Base-by-base conservation (phyloP, 2,113 vertebrate species). In the Coturnix japonica region DNA sequence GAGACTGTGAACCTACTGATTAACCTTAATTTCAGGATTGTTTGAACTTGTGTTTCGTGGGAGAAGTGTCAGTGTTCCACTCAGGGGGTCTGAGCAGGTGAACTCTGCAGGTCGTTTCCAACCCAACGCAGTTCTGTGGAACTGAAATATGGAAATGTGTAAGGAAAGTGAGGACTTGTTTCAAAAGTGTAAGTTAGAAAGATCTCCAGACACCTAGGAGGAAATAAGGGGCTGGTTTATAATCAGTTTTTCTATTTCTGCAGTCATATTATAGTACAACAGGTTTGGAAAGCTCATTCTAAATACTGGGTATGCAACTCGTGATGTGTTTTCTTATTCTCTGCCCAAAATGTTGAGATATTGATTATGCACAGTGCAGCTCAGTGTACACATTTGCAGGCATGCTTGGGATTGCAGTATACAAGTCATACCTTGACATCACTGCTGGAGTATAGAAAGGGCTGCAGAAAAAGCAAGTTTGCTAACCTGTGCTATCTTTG, bases 91-190 rank as follows among this genome's bases (percentile, higher is more conserved):
- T 31, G 19, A 60, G 9, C 49, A 46, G 28, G 26, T 63, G 63
- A 41, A 67, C 22, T 87, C 47, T 28, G 43, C 71, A 82, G 67
- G 12, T 71, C 15, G 53, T 64, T 87, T 43, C 39, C 43, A 76
- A 72, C n/a, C 30, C 22, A 79, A 15, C 59, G 72, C 28, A 51
- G 5, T 80, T 75, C 25, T 56, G 10, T 79, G 5, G 3, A 1
- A 44, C 43, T 53, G 63, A 84, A 78, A 64, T 28, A 12, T 18
- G 30, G 82, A 87, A 73, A 26, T 46, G 19, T 43, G 57, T 74
- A 78, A 67, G 18, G 21, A 30, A 85, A 85, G 61, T 23, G 15
- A 90, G 44, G 35, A 46, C 76, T 77, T 90, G 30, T 71, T 82
- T 76, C 79, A 39, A 23, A 86, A 91, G n/a, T 9, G 1, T 41